Evolutionary conservation across 2,888 invertebrate species (phyloP).

Genomic region (Diarsia brunnea): DNA sequence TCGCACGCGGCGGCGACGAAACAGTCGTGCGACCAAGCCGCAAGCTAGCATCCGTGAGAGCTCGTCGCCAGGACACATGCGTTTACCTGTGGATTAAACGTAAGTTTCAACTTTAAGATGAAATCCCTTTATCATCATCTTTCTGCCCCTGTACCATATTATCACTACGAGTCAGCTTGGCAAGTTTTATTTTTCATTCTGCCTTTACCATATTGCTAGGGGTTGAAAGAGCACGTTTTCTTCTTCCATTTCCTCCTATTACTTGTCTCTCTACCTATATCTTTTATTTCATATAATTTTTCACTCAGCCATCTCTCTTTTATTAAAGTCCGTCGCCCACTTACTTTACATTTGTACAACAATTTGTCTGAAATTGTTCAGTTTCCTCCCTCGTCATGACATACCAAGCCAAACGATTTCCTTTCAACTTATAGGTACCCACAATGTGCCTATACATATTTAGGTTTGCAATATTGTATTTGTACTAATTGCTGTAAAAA

Average conservation of each 20-base stretch:
- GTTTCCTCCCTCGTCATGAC: neutral
- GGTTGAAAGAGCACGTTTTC: neutral
- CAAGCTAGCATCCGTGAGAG: slow-evolving; percentile 94
- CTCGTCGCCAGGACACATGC: slow-evolving; percentile 96
- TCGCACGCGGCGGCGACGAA: slow-evolving; percentile 92
- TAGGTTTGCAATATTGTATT: neutral
- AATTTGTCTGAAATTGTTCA: neutral
- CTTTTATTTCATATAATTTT: neutral
- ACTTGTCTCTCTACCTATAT: neutral
- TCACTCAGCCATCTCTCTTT: neutral
- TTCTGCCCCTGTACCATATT: neutral
- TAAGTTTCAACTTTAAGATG: neutral
- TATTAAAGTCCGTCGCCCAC: neutral
- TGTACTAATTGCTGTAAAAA: neutral
- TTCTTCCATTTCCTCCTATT: neutral
- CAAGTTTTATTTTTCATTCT: neutral
- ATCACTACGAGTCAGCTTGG: neutral
- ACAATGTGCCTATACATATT: neutral
- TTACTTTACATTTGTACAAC: neutral
- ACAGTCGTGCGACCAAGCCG: slow-evolving; percentile 92
- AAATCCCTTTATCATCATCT: neutral
- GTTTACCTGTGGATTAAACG: slow-evolving; percentile 91
- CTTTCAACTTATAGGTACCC: neutral
- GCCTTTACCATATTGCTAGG: neutral
- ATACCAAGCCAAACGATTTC: neutral